A percentile compares a stretch with the other conserved stretches of the same genome.
Evolutionary conservation across 1,140 invertebrate genomes (phyloP).

Genomic region (Lepidotrigona ventralis): DNA sequence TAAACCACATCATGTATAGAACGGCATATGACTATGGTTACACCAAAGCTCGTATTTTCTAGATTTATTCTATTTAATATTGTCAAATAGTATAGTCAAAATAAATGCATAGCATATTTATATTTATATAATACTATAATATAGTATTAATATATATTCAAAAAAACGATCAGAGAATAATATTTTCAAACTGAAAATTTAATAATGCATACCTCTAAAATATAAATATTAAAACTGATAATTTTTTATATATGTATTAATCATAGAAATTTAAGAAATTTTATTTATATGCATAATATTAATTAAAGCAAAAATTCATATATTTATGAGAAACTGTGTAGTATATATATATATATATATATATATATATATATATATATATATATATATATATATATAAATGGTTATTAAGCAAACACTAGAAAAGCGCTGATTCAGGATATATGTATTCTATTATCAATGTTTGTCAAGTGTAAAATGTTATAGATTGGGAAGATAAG

Average conservation of each 20-base stretch:
- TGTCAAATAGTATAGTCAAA: neutral
- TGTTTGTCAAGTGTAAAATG: neutral
- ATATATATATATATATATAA: no score
- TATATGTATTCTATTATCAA: neutral
- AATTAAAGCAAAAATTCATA: neutral
- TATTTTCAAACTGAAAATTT: neutral
- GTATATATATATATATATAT: no score
- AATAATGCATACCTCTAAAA: neutral
- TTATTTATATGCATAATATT: neutral
- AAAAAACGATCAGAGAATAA: neutral
- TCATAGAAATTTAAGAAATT: neutral
- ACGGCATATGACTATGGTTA: neutral
- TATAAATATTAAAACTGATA: neutral
- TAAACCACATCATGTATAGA: constrained; percentile 20
- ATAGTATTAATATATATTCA: neutral
- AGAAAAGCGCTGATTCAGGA: neutral
- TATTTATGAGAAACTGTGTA: neutral
- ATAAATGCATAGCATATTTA: neutral
- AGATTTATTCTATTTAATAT: neutral
- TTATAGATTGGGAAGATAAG: neutral
- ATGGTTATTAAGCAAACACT: neutral
- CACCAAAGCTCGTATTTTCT: neutral
- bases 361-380: no score
- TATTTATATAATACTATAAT: neutral
- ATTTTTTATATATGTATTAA: neutral